Conservation (phyloP, 2,113 vertebrate species). For the Montifringilla adamsi region DNA sequence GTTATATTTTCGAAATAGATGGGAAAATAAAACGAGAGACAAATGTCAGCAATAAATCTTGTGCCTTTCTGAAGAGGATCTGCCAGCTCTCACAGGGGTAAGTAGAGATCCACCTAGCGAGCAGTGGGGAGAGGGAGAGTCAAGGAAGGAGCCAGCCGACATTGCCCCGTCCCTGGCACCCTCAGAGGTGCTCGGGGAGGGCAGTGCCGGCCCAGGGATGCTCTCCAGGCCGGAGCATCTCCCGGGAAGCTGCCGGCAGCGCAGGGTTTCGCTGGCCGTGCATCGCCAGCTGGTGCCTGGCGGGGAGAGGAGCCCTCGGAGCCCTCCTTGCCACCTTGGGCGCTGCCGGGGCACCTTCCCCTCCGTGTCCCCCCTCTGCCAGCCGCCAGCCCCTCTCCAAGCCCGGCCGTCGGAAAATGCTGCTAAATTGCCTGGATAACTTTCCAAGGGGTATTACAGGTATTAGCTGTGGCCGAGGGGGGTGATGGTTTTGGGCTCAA, state of each 20-base stretch:
- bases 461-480: background rate
- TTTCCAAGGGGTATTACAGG: background rate
- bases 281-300: conserved; percentile 24
- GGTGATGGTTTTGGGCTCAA: background rate
- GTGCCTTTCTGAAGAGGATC: background rate
- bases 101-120: background rate
- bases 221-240: background rate
- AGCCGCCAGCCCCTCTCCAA: fast-evolving
- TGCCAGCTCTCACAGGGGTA: background rate
- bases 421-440: fast-evolving
- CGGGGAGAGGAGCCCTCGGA: background rate
- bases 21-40: background rate
- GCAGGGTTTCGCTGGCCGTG: background rate
- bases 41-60: background rate
- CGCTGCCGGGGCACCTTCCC: fast-evolving
- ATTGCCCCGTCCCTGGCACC: fast-evolving
- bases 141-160: fast-evolving
- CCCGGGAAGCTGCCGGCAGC: background rate
- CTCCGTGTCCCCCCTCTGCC: fast-evolving
- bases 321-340: fast-evolving
- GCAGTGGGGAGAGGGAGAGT: background rate
- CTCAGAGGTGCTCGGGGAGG: fast-evolving
- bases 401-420: background rate
- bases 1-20: background rate
- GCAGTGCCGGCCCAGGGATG: fast-evolving